Base-by-base conservation (phyloP, 1,140 invertebrate species). In the Hycleus cichorii region DNA sequence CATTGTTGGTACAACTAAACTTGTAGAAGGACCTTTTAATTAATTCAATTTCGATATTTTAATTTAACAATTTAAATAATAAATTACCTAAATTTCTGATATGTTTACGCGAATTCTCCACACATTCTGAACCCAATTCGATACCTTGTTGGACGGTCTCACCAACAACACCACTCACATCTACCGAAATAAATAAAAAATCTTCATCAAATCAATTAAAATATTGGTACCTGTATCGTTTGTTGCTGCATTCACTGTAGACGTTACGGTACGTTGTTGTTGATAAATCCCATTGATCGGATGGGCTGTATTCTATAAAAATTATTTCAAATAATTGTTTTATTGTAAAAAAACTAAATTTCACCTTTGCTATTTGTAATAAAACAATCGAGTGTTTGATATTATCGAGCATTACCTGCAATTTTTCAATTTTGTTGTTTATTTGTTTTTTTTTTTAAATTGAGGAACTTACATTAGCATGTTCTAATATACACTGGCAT, bases 361-460 rank as follows among this genome's bases (percentile, higher is more conserved):
- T 59, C 83, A 93, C 91, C 85, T 98, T 98, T 59, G 93, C 91
- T 75, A 97, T 97, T 84, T 98, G 95, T 66, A 98, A 80, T 65
- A 95, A 84, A 55, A 97, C 93, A 78, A 98, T 97, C 62, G 93
- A 91, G 80, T 97, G 95, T 78, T 98, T 98, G 62, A 98, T 90
- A 64, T 91, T 87, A 77, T 95, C 91, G 72, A 95, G 80, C 84
- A 94, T 90, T 60, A 81, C 83, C 87, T 91, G 78, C 47, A 77
- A 67, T 76, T 72, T 57, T 65, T 72, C 69, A 73, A 40, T 32
- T 18, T 12, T 7, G 24, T 46, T 38, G 24, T 10, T 9, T 24
- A 25, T 6, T 45, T 50, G 3, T 38, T 45, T 27, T 38, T 10
- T 38, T 32, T 40, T n/a, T n/a, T n/a, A n/a, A n/a, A 46, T 38